Percentiles rank a stretch among this genome's conserved stretches.
Evolutionary conservation across 1,140 invertebrate genomes (phyloP).

Genomic region (Elysia chlorotica): DNA sequence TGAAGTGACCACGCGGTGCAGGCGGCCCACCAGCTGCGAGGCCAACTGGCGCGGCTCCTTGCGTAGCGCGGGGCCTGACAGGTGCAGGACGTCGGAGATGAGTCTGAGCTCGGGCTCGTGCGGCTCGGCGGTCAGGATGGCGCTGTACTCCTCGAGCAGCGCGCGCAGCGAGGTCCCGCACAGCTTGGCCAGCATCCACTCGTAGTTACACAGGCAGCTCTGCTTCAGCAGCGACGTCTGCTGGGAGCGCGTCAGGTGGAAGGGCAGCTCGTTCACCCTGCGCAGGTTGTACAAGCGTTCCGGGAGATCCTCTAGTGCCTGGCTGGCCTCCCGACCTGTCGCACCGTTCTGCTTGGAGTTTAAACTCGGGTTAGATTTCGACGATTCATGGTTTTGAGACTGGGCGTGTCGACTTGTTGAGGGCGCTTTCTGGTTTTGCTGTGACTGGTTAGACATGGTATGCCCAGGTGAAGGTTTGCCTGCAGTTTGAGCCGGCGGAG

Average conservation of each 20-base stretch:
- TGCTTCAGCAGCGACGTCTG: constrained; percentile 90
- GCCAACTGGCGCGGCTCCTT: constrained; percentile 94
- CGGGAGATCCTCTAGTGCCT: constrained; percentile 66
- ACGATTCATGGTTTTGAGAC: too few species aligned
- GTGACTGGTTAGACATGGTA: too few species aligned
- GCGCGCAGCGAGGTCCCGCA: constrained; percentile 89
- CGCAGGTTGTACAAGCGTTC: constrained; percentile 75
- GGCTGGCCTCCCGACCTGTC: too few species aligned
- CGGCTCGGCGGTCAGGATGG: constrained; percentile 70
- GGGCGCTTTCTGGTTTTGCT: too few species aligned
- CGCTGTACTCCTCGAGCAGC: constrained; percentile 93
- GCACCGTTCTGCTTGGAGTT: too few species aligned
- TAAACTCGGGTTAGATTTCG: too few species aligned
- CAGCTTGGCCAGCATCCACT: constrained; percentile 95
- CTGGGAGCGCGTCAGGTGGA: constrained; percentile 77
- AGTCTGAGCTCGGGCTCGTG: constrained; percentile 89
- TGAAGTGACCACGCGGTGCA: constrained; percentile 62
- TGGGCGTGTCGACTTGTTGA: too few species aligned
- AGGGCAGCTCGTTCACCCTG: constrained; percentile 82
- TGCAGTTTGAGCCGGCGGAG: too few species aligned
- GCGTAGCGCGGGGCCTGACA: constrained; percentile 72
- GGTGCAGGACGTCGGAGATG: constrained; percentile 88
- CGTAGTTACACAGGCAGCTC: constrained; percentile 94
- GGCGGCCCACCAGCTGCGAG: constrained; percentile 87
- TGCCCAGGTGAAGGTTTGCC: too few species aligned